Conservation (phyloP, 2,797 vertebrate genomes). For the Rhabdophis nuchalis region DNA sequence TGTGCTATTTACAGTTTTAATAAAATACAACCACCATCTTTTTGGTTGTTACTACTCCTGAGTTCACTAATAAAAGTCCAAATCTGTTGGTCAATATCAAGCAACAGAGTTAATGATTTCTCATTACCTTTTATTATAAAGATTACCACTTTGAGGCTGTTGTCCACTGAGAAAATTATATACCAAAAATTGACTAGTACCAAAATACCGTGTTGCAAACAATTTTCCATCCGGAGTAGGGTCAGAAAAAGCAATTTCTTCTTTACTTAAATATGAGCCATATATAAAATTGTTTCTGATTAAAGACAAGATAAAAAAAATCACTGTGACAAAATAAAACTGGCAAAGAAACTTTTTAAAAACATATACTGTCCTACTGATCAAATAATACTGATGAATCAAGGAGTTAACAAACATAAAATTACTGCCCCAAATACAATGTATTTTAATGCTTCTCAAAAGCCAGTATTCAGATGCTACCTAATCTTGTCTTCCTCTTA, state of each 20-base stretch:
- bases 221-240: conserved; percentile 97
- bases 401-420: background rate
- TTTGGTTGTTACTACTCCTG: conserved; percentile 76
- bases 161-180: conserved; percentile 96
- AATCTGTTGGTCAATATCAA: conserved; percentile 65
- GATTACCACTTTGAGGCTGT: conserved; percentile 58
- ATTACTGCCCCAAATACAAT: background rate
- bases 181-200: conserved; percentile 96
- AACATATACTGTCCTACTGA: background rate
- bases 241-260: conserved; percentile 98
- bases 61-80: conserved; percentile 74
- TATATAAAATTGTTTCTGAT: conserved; percentile 97
- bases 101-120: conserved; percentile 48
- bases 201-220: conserved; percentile 94
- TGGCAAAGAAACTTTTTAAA: background rate
- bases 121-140: conserved; percentile 32
- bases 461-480: background rate
- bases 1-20: conserved; percentile 78
- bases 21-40: conserved; percentile 74
- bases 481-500: background rate
- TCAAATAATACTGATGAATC: background rate
- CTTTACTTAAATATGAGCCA: conserved; percentile 94
- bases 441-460: background rate
- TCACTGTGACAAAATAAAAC: background rate
- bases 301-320: background rate